Base-by-base conservation (phyloP, 53 echinoderm and acorn worm species). In the Crossaster papposus region DNA sequence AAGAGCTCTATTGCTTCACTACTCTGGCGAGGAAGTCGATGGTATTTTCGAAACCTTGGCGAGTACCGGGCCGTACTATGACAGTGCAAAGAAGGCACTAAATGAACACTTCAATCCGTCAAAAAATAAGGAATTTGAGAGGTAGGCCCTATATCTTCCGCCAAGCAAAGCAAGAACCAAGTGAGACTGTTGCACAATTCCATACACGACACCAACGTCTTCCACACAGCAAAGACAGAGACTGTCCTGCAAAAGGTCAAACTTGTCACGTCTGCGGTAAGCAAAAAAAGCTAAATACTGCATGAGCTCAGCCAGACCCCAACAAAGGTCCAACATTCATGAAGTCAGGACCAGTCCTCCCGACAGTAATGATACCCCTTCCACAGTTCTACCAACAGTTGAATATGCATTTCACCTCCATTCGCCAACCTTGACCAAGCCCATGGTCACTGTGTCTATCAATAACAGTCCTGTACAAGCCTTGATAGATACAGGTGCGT, bases 401-500 rank as follows among this genome's bases (percentile, higher is more conserved):
- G 33, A 81, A 58, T 81, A 81, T 31, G 63, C n/a, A n/a, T 83
- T 83, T 44, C 50, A 70, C 70, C 28, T 83, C 23, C 83, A 29
- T 28, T 83, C 70, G 0, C 83, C 83, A 51, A 51, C 83, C 10
- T 37, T 65, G 83, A 38, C 83, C 83, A 83, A 83, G 68, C 83
- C 70, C n/a, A 2, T 83, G 70, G 83, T 83, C 65, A 83, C 83
- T 24, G 83, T 70, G 83, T 65, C 14, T 29, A 70, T 83, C 29
- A 83, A 70, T 9, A 70, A 38, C 30, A 36, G 13, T 65, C 70
- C 83, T 10, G 70, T 83, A 3, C 83, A 83, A 70, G 32, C 54
- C 6, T 30, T 86, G 26, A 86, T 76, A 32, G 86, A 86, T 54
- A 86, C 86, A 86, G 86, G 77, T n/a, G 77, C 86, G 44, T 86